phyloP scores from a whole-genome alignment of 2,797 vertebrate species.

The Botia almorhae region DNA sequence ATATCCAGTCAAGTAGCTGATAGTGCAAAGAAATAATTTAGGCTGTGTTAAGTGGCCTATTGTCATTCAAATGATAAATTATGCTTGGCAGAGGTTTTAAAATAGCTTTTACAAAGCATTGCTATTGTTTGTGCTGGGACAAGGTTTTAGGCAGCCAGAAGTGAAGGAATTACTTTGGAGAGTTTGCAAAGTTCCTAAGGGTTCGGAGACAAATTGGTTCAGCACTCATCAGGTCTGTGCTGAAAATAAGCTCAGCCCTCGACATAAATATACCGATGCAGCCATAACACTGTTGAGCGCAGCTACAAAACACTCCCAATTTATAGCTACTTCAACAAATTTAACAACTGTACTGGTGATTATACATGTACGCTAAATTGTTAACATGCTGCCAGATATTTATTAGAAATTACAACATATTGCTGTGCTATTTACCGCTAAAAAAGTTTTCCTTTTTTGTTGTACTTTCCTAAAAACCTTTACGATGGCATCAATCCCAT shows the following conservation, averaged over 20 bases:
- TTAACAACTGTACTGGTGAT: slow-evolving; percentile 32
- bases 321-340: slow-evolving; percentile 36
- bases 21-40: slow-evolving; percentile 79
- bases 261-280: slow-evolving; percentile 55
- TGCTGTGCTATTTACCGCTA: not conserved
- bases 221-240: slow-evolving; percentile 68
- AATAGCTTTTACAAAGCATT: slow-evolving; percentile 80
- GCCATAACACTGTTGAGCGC: slow-evolving; percentile 46
- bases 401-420: slow-evolving; percentile 12
- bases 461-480: slow-evolving; percentile 13
- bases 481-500: slow-evolving; percentile 34
- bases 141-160: slow-evolving; percentile 76
- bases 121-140: slow-evolving; percentile 81
- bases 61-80: slow-evolving; percentile 86
- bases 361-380: slow-evolving; percentile 32
- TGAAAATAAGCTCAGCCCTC: slow-evolving; percentile 65
- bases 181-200: slow-evolving; percentile 76
- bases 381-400: slow-evolving; percentile 29
- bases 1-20: slow-evolving; percentile 75
- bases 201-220: slow-evolving; percentile 80
- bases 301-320: slow-evolving; percentile 39
- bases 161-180: slow-evolving; percentile 81
- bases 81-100: slow-evolving; percentile 82
- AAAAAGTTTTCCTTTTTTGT: slow-evolving; percentile 9
- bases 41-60: slow-evolving; percentile 79